Evolutionary conservation across 2,888 invertebrate genomes (phyloP), one percentile per base, ranked within the genome.

Genomic region (Hyalella azteca): DNA sequence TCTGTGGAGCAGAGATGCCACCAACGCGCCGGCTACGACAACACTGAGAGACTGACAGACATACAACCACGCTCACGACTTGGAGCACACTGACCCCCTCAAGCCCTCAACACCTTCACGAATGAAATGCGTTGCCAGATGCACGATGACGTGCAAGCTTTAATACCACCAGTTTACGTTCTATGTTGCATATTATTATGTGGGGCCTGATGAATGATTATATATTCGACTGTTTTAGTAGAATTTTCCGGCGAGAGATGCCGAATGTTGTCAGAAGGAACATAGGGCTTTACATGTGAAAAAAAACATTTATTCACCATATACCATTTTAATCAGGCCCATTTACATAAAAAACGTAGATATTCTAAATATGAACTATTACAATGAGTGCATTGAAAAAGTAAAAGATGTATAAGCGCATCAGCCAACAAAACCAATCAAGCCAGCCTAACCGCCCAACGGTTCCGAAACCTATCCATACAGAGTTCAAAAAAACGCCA

Each of bases 371-470:
- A 32, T 36, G 36, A 29, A 36, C 66, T 66, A 15, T 66, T 66
- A 29, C 66, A 66, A 66, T 66, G 66, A 36, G 66, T 66, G 66
- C 66, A 66, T 66, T 66, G 66, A 66, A 66, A 66, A 66, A 66
- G 36, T 66, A 66, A 66, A 66, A 66, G 66, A 66, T 66, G 66
- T 41, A 75, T 45, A 75, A 75, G 75, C 40, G 75, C 75, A 75
- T 75, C 75, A 75, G 75, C 75, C 75, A 75, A 75, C 75, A 75
- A 75, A 75, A 75, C 75, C 75, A 75, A 75, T 75, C 75, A 75
- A 45, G 45, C 75, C 75, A 45, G 75, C 75, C 75, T 75, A 75
- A 75, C 75, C 75, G 75, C 75, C 75, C 75, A 75, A 45, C 75
- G 29, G 75, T 26, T 40, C 75, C 75, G 45, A 75, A 75, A 75